Percentiles rank a stretch among this genome's conserved stretches.
These are phyloP conservation scores for Auanema sp. DNA, from an alignment of 2,888 invertebrate species.

Conservation along the genomic window DNA sequence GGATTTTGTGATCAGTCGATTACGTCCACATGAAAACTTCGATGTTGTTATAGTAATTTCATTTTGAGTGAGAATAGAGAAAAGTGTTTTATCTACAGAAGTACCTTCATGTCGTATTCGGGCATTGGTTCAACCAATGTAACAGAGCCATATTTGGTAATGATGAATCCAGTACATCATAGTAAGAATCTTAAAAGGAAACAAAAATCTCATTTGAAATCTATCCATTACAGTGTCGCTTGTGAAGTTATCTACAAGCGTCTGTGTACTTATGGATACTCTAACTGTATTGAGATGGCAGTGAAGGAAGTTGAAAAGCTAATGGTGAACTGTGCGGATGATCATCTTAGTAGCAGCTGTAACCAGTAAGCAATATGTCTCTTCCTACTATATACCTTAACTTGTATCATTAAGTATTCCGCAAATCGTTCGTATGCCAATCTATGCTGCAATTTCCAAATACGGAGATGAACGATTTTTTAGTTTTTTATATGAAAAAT, in stretches of 20 bases:
- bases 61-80: background rate
- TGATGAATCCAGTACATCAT: too few relatives aligned
- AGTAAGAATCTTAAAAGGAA: too few relatives aligned
- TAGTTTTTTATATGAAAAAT: constrained; percentile 41
- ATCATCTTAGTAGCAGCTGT: constrained; percentile 24
- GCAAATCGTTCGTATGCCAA: constrained; percentile 23
- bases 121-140: too few relatives aligned
- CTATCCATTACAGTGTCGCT: too few relatives aligned
- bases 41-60: constrained; percentile 8
- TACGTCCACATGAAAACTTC: constrained; percentile 6
- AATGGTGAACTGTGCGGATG: constrained; percentile 24
- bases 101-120: too few relatives aligned
- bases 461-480: constrained; percentile 41
- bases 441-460: constrained; percentile 39
- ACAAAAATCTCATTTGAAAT: too few relatives aligned
- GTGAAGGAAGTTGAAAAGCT: constrained; percentile 24
- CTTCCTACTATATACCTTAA: background rate
- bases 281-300: constrained; percentile 36
- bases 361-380: constrained; percentile 28
- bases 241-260: constrained; percentile 11
- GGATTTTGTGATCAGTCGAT: constrained; percentile 11
- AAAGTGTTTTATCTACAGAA: too few relatives aligned
- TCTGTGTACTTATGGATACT: constrained; percentile 37
- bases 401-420: constrained; percentile 42
- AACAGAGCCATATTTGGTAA: too few relatives aligned